Base-by-base conservation (phyloP, 1,140 invertebrate genomes). In the Chelonus insularis region DNA sequence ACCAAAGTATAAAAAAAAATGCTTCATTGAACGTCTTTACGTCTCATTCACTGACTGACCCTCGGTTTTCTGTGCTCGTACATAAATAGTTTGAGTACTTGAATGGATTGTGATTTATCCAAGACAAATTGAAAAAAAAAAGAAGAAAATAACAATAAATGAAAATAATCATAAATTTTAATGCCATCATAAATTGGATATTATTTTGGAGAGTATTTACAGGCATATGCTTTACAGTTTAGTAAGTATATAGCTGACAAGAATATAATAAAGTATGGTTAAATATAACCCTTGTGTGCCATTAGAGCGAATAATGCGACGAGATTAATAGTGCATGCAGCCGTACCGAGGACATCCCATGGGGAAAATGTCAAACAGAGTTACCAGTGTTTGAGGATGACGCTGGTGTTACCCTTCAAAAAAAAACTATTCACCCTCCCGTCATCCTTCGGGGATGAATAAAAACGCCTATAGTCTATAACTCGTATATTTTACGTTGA, bases 301-400 rank as follows among this genome's bases (percentile, higher is more conserved):
- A 67, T 67, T 60, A 54, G 61, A 64, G 65, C 67, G 59, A 65
- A 65, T 71, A 71, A 71, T 70, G 60, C 64, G 64, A 18, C 56
- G 65, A 58, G 60, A 71, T 72, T 72, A 72, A 72, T 72, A 68
- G 67, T 48, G 63, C 64, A 60, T 62, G 66, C 66, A 37, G 14
- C 57, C 67, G 21, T 25, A 34, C 41, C 32, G 23, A 21, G 51
- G 39, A 50, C 32, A 12, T 34, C 47, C 63, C 52, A 12, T 56
- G 41, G 65, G 65, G 67, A 66, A 68, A 72, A 68, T 65, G 63
- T 72, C 69, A 72, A 20, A 9, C 65, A 63, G 64, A 60, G 60
- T 64, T 45, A 65, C 64, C 69, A 64, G 58, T 69, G 65, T 72
- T 72, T 68, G 65, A 71, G 61, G 65, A 71, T 63, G 68, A 72